Conservation (phyloP, 1,140 invertebrate species). For the Caenorhabditis tropicalis region DNA sequence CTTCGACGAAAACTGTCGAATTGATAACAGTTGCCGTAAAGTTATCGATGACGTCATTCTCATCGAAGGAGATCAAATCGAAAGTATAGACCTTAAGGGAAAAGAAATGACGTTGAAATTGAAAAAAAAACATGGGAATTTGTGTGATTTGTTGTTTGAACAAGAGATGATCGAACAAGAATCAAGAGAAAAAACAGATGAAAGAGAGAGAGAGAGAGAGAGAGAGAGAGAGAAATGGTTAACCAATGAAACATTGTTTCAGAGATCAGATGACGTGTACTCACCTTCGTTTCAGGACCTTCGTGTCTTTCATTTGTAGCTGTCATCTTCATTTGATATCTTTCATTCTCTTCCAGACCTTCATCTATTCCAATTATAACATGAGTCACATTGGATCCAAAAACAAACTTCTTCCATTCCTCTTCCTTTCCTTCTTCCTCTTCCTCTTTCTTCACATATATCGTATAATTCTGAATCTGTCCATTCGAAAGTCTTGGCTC, state of each 20-base stretch:
- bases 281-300: constrained; percentile 6
- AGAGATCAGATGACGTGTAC: background rate
- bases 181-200: background rate
- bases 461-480: constrained; percentile 14
- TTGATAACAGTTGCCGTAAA: constrained; percentile 25
- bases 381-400: background rate
- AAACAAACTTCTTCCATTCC: constrained; percentile 11
- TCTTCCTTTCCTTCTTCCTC: background rate
- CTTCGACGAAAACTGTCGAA: constrained; percentile 34
- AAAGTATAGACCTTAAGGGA: constrained; percentile 21
- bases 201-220: background rate
- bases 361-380: background rate
- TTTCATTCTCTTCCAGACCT: constrained; percentile 10
- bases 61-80: constrained; percentile 38
- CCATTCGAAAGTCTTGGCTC: constrained; percentile 30
- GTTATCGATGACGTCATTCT: constrained; percentile 37
- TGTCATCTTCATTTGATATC: constrained; percentile 36
- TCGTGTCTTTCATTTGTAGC: constrained; percentile 22
- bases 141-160: background rate
- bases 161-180: background rate
- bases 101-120: background rate
- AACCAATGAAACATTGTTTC: constrained; percentile 9
- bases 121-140: background rate
- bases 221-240: background rate
- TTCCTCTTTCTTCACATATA: background rate